Conservation (phyloP, 2,888 invertebrate genomes). For the Heliconius cydno region DNA sequence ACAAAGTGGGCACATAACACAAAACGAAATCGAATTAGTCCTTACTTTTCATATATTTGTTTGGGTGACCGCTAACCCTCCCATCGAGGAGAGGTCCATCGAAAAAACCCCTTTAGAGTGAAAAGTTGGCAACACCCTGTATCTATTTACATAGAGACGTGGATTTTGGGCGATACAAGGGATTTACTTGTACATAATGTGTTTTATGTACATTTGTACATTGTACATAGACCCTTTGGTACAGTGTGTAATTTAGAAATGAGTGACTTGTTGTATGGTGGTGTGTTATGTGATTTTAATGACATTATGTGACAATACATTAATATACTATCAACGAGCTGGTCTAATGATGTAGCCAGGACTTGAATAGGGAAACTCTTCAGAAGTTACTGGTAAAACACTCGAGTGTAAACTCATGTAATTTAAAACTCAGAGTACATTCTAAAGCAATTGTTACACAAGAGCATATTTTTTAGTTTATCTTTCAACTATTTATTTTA, state of each 20-base stretch:
- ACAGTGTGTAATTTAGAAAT: neutral
- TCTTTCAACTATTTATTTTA: too few species aligned
- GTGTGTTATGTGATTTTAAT: neutral
- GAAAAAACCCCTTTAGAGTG: conserved; percentile 72
- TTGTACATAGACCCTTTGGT: conserved; percentile 2
- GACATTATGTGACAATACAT: too few species aligned
- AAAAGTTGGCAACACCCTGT: conserved; percentile 62
- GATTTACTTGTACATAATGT: conserved; percentile 6
- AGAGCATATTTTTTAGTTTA: too few species aligned
- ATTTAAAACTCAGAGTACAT: too few species aligned
- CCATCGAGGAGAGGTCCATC: conserved; percentile 52
- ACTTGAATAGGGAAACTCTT: too few species aligned
- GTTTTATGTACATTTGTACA: neutral
- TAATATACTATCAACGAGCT: too few species aligned
- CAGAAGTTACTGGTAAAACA: too few species aligned
- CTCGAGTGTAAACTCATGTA: too few species aligned
- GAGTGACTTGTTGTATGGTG: neutral
- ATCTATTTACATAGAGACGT: conserved; percentile 51
- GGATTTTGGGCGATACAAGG: conserved; percentile 17
- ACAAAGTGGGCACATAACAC: conserved; percentile 40
- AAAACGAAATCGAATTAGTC: conserved; percentile 58
- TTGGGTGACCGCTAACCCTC: conserved; percentile 54
- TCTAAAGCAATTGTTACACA: too few species aligned
- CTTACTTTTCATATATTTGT: conserved; percentile 58
- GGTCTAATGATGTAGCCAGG: too few species aligned